These are phyloP conservation scores for Scophthalmus maximus DNA, from an alignment of 2,113 vertebrate species.

Conservation along the genomic window DNA sequence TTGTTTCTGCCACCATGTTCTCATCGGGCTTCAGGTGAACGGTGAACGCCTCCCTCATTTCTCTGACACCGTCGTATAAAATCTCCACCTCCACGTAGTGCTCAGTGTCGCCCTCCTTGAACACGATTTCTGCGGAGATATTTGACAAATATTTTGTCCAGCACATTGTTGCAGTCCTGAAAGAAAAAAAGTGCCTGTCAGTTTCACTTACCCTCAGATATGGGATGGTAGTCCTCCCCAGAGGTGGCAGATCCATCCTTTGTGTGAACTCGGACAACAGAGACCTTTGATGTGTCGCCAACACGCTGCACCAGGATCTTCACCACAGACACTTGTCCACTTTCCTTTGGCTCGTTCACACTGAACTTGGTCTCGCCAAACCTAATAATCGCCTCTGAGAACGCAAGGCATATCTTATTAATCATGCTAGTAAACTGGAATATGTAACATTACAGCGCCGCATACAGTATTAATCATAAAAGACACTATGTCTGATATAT, in stretches of 20 bases:
- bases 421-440: not conserved
- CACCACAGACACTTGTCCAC: slow-evolving; percentile 83
- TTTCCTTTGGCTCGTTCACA: slow-evolving; percentile 88
- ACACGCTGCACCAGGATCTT: slow-evolving; percentile 89
- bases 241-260: slow-evolving; percentile 95
- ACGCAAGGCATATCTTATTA: not conserved
- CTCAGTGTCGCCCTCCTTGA: slow-evolving; percentile 89
- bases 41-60: slow-evolving; percentile 97
- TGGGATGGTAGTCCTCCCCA: slow-evolving; percentile 94
- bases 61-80: slow-evolving; percentile 89
- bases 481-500: not conserved
- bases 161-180: not conserved
- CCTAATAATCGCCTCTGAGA: slow-evolving; percentile 89
- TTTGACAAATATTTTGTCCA: slow-evolving; percentile 68
- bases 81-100: slow-evolving; percentile 92
- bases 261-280: slow-evolving; percentile 93
- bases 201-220: slow-evolving; percentile 90
- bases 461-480: too few relatives aligned
- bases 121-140: slow-evolving; percentile 88
- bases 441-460: slow-evolving; percentile 1
- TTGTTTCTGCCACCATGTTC: slow-evolving; percentile 95
- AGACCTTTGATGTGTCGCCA: slow-evolving; percentile 92
- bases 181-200: not conserved
- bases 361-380: slow-evolving; percentile 88
- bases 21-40: slow-evolving; percentile 94